phyloP scores from a whole-genome alignment of 1,140 invertebrate genomes.

The Eurosta solidaginis region DNA sequence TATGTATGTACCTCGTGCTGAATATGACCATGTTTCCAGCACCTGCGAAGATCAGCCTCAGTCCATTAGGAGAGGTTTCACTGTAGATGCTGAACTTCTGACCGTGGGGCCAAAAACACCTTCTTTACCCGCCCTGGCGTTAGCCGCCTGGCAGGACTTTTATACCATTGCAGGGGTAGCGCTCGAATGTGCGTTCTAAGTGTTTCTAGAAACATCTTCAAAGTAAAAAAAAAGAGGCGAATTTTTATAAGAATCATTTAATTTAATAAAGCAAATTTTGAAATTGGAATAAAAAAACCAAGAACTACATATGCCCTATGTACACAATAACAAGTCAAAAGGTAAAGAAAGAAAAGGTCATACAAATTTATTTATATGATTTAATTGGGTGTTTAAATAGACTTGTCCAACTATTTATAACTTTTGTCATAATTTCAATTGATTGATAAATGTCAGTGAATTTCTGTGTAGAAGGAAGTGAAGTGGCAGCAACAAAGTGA shows the following conservation, averaged over 20 bases:
- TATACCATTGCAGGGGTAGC: no score
- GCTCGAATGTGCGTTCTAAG: no score
- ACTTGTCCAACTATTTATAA: constrained; percentile 18
- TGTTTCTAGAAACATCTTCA: not conserved
- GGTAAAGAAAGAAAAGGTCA: constrained; percentile 14
- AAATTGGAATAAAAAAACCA: not conserved
- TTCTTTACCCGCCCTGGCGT: no score
- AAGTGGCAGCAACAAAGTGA: not conserved
- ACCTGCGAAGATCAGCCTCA: no score
- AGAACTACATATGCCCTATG: not conserved
- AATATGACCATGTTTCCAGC: no score
- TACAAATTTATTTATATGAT: constrained; percentile 6
- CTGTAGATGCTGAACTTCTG: no score
- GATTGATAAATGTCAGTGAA: constrained; percentile 12
- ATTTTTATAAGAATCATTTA: not conserved
- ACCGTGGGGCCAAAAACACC: no score
- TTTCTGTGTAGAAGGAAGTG: not conserved
- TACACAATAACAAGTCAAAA: not conserved
- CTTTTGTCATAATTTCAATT: constrained; percentile 12
- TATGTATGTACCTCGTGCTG: no score
- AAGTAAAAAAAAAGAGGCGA: not conserved
- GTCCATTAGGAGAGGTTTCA: no score
- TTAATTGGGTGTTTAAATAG: not conserved
- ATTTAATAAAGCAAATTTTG: not conserved
- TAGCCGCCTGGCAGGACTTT: no score